Conservation (phyloP, 35 echinoderm and acorn worm species). For the Holothuria glaberrima region DNA sequence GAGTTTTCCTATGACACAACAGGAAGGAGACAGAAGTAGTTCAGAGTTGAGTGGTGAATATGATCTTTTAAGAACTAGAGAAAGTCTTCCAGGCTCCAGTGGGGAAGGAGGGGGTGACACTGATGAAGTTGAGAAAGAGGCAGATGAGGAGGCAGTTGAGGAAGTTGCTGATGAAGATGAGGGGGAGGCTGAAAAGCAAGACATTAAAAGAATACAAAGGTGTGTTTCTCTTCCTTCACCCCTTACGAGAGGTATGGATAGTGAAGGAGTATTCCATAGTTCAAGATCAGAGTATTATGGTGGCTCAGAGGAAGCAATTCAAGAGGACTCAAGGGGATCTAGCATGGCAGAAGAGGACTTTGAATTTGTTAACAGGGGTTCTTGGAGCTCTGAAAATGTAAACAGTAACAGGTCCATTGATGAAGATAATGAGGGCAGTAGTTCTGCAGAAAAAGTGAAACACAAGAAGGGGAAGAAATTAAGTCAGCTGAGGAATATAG, state of each 20-base stretch:
- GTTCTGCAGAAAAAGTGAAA: not conserved
- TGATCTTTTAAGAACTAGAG: not conserved
- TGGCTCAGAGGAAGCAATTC: not conserved
- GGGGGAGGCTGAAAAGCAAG: not conserved
- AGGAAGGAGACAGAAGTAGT: not conserved
- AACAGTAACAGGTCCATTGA: constrained; percentile 35
- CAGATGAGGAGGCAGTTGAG: too few species aligned
- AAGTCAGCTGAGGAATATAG: constrained; percentile 9
- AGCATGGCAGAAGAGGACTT: constrained; percentile 16
- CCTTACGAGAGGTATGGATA: not conserved
- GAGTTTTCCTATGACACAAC: not conserved
- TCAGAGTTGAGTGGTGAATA: constrained; percentile 5
- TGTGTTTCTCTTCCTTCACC: constrained; percentile 1
- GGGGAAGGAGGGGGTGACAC: not conserved
- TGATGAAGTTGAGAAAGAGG: not conserved
- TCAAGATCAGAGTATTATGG: constrained; percentile 4
- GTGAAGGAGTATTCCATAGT: constrained; percentile 29
- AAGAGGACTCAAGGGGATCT: not conserved
- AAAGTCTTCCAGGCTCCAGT: constrained; percentile 7
- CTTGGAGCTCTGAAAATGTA: constrained; percentile 25
- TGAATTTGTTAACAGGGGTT: not conserved
- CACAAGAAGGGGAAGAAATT: constrained; percentile 19
- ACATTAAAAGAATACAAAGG: not conserved
- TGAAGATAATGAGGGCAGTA: not conserved
- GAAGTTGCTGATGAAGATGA: not conserved